Evolutionary conservation across 2,888 invertebrate genomes (phyloP), one percentile per base, ranked within the genome.

Genomic region (Nymphalis polychloros): DNA sequence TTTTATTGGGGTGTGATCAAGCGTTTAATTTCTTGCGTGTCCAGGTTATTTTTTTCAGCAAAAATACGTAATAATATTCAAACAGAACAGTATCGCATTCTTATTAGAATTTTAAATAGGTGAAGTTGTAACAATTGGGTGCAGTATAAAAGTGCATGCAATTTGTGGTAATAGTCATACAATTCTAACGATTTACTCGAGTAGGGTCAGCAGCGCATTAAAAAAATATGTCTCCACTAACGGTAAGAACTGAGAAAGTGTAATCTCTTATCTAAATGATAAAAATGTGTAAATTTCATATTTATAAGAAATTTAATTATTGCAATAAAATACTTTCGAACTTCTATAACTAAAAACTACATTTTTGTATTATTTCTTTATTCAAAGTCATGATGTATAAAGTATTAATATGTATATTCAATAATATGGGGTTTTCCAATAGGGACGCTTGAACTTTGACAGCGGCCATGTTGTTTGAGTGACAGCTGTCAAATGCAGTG

Each of bases 131-230:
- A 87, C 83, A 86, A 87, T 88, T 89, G 80, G 74, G 83, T 79
- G 83, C 80, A 85, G 88, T 90, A 90, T 91, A 90, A 83, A 91
- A 90, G 88, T 86, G 89, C 86, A 84, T 73, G 84, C 74, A 83
- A 79, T 76, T 78, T 77, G 73, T 57, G 75, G 76, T 82, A 79
- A 83, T 83, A 84, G 86, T 85, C 83, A 72, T 77, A 69, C 82
- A 69, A 78, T 78, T 75, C 80, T 81, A 83, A 82, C 79, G 82
- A 79, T 79, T 81, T 78, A 75, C 77, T 81, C 82, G 67, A 71
- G 80, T 75, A 81, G 76, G 78, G 74, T 79, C 75, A 69, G 79
- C 55, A 63, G 41, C 31, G 23, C 57, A 72, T 75, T 71, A 35
- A 41, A 1, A 48, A 71, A 81, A 79, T 72, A 92, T 92, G 92